phyloP scores from a whole-genome alignment of 2,888 invertebrate species.

The Eucriotettix oculatus region DNA sequence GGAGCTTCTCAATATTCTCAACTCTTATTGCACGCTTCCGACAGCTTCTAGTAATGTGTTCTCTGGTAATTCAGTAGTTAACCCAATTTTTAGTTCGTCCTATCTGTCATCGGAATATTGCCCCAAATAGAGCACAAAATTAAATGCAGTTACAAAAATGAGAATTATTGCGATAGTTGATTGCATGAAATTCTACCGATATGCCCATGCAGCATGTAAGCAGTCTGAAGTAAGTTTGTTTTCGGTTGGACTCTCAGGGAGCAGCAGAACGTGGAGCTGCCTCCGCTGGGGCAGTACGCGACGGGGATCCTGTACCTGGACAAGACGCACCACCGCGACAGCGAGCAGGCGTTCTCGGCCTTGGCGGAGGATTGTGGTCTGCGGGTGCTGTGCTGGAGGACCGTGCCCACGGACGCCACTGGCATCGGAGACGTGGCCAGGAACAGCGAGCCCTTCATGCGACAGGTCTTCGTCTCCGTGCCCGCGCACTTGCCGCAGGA shows the following conservation, averaged over 20 bases:
- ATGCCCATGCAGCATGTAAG: too few species aligned
- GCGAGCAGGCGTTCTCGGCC: constrained; percentile 63
- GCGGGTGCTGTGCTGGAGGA: constrained; percentile 81
- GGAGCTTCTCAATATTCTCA: too few species aligned
- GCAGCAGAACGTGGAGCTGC: constrained; percentile 63
- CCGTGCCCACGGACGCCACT: constrained; percentile 73
- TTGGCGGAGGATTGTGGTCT: constrained; percentile 68
- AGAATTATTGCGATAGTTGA: too few species aligned
- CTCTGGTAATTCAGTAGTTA: too few species aligned
- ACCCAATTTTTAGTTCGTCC: too few species aligned
- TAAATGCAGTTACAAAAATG: too few species aligned
- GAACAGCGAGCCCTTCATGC: constrained; percentile 88
- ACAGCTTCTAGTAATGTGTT: too few species aligned
- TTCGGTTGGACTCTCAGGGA: constrained; percentile 36
- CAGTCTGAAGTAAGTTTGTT: too few species aligned
- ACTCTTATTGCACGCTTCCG: too few species aligned
- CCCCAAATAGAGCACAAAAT: too few species aligned
- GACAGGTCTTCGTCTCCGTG: constrained; percentile 75
- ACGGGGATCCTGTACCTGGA: constrained; percentile 94
- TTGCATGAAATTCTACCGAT: too few species aligned
- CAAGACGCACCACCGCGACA: constrained; percentile 58
- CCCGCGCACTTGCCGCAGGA: not conserved
- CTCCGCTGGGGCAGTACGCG: constrained; percentile 79
- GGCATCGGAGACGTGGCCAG: constrained; percentile 83
- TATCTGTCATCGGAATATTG: too few species aligned